These are phyloP conservation scores for Poeciliopsis infans DNA, from an alignment of 2,797 vertebrate genomes.

Conservation along the genomic window DNA sequence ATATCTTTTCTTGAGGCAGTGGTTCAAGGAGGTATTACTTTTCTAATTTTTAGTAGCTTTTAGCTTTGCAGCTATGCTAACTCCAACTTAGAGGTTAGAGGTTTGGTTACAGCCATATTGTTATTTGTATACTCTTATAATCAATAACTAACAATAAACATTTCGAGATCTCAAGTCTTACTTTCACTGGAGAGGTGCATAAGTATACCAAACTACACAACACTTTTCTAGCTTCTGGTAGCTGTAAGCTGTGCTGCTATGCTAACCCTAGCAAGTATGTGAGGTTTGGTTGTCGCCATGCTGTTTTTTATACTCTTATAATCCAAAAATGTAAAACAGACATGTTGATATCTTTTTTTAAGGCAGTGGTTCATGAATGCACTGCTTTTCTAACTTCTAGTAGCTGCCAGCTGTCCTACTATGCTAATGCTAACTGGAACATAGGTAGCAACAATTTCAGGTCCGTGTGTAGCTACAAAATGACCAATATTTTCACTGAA, in stretches of 20 bases:
- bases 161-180: not conserved
- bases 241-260: not conserved
- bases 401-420: not conserved
- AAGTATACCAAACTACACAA: not conserved
- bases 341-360: not conserved
- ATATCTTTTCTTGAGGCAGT: not conserved
- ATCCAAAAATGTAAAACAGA: not conserved
- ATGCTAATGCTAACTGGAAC: not conserved
- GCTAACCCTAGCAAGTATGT: not conserved
- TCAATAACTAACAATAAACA: not conserved
- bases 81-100: too few relatives aligned
- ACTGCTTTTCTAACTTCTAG: not conserved
- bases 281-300: not conserved
- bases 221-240: not conserved
- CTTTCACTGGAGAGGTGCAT: not conserved
- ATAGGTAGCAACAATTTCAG: not conserved
- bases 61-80: not conserved
- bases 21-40: not conserved
- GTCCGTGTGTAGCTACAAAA: not conserved
- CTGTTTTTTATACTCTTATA: not conserved
- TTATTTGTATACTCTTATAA: not conserved
- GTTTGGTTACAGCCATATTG: not conserved
- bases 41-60: not conserved
- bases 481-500: not conserved
- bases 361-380: not conserved